Percentiles rank a stretch among this genome's conserved stretches.
These are phyloP conservation scores for Oxyruncus cristatus DNA, from an alignment of 2,113 vertebrate genomes.

Conservation along the genomic window DNA sequence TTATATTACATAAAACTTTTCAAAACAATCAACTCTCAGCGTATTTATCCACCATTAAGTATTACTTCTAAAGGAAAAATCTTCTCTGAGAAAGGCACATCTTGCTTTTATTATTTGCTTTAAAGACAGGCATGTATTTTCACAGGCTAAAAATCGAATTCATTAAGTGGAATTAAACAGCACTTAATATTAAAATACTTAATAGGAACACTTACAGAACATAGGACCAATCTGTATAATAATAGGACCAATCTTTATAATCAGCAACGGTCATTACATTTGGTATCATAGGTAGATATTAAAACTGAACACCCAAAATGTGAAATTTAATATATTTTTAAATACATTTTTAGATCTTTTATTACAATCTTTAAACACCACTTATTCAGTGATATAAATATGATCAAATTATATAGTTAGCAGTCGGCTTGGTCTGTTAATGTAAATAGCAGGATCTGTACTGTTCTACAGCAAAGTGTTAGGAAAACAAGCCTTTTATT, in stretches of 20 bases:
- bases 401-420: background rate
- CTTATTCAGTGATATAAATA: constrained; percentile 28
- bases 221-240: background rate
- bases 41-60: background rate
- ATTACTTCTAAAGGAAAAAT: constrained; percentile 6
- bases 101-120: constrained; percentile 52
- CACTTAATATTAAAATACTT: constrained; percentile 11
- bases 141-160: constrained; percentile 20
- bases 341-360: constrained; percentile 39
- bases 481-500: constrained; percentile 7
- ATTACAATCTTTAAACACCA: constrained; percentile 29
- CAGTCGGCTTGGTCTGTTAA: background rate
- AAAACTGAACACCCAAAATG: constrained; percentile 2
- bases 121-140: constrained; percentile 10
- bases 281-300: background rate
- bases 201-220: constrained; percentile 27
- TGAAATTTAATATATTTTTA: background rate
- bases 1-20: background rate
- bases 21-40: background rate
- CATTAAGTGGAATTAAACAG: constrained; percentile 27
- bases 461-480: constrained; percentile 2
- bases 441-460: background rate
- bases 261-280: background rate
- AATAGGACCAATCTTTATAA: background rate
- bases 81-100: constrained; percentile 26